Percentiles rank a stretch among this genome's conserved stretches.
phyloP scores from a whole-genome alignment of 2,888 invertebrate species.

The Abrostola triplasia region DNA sequence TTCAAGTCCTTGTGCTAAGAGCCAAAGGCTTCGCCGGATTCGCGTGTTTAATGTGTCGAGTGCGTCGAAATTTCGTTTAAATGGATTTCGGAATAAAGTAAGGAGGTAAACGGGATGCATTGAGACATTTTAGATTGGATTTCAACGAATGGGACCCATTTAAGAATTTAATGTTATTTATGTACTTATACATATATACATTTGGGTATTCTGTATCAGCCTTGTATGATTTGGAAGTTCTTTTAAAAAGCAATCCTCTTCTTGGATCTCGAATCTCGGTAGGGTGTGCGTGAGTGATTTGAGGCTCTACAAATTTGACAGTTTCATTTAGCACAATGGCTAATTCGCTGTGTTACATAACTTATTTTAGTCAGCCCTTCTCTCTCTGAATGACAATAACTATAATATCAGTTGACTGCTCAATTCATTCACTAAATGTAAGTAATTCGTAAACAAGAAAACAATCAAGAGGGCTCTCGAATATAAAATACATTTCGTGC shows the following conservation, averaged over 20 bases:
- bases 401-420: neutral
- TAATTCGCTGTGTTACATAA: too few species aligned
- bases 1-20: constrained; percentile 37
- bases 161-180: neutral
- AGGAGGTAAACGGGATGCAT: constrained; percentile 13
- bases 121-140: constrained; percentile 17
- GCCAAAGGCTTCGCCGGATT: constrained; percentile 39
- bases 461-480: neutral
- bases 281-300: too few species aligned
- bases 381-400: too few species aligned
- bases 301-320: too few species aligned
- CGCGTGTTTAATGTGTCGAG: constrained; percentile 52
- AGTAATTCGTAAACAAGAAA: neutral
- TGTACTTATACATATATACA: neutral
- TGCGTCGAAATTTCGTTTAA: constrained; percentile 49
- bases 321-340: too few species aligned
- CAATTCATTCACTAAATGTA: neutral
- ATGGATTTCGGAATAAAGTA: constrained; percentile 31
- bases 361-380: too few species aligned
- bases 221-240: too few species aligned
- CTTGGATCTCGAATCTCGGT: too few species aligned
- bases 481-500: neutral
- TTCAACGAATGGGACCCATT: neutral
- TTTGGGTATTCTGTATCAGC: too few species aligned
- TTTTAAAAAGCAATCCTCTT: too few species aligned